Evolutionary conservation across 1,140 invertebrate species (phyloP).

Genomic region (Drosophila orosa): DNA sequence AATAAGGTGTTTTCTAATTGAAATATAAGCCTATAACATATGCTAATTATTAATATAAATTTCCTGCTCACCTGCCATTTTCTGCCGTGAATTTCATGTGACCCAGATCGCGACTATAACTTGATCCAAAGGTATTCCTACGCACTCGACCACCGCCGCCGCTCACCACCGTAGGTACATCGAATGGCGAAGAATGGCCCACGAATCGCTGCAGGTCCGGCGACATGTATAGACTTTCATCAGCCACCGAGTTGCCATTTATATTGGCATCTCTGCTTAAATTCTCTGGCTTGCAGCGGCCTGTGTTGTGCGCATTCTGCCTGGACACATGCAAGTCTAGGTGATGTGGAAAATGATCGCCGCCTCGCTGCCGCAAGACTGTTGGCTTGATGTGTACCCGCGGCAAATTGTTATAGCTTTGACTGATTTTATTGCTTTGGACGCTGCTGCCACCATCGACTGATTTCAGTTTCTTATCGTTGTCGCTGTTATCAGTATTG

Average conservation of each 20-base stretch:
- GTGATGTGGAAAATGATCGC: slow-evolving; percentile 35
- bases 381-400: slow-evolving; percentile 60
- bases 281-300: slow-evolving; percentile 13
- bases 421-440: slow-evolving; percentile 57
- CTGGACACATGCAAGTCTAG: slow-evolving; percentile 40
- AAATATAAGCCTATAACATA: no score
- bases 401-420: slow-evolving; percentile 68
- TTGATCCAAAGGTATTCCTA: slow-evolving; percentile 61
- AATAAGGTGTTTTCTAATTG: no score
- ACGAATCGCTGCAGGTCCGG: slow-evolving; percentile 45
- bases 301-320: slow-evolving; percentile 15
- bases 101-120: slow-evolving; percentile 46
- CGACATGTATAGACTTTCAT: slow-evolving; percentile 32
- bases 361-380: slow-evolving; percentile 29
- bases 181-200: slow-evolving; percentile 22
- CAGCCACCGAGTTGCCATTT: slow-evolving; percentile 18
- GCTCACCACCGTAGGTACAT: slow-evolving; percentile 18
- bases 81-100: slow-evolving; percentile 48
- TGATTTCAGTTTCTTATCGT: slow-evolving; percentile 9
- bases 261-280: slow-evolving; percentile 7
- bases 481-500: slow-evolving; percentile 6
- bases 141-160: slow-evolving; percentile 42
- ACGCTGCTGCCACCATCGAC: slow-evolving; percentile 10
- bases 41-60: no score
- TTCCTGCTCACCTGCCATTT: slow-evolving; percentile 49